Percentiles rank a stretch among this genome's conserved stretches.
These are phyloP conservation scores for Cataglyphis rosenhaueri DNA, from an alignment of 2,888 invertebrate genomes.

Conservation along the genomic window DNA sequence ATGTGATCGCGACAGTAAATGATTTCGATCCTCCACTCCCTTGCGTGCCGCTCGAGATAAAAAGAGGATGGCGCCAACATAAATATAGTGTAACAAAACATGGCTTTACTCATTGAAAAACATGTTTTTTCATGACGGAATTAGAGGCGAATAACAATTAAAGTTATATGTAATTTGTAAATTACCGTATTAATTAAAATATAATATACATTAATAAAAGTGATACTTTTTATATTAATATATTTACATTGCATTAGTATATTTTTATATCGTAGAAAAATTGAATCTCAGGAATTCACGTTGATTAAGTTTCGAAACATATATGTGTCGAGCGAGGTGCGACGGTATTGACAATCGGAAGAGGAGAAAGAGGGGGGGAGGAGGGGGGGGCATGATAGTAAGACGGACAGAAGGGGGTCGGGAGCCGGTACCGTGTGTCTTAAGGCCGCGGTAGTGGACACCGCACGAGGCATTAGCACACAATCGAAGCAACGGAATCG, in stretches of 20 bases:
- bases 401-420: slow-evolving; percentile 30
- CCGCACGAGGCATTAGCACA: slow-evolving; percentile 83
- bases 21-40: slow-evolving; percentile 47
- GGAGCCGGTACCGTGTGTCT: slow-evolving; percentile 51
- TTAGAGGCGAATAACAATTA: background rate
- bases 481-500: slow-evolving; percentile 83
- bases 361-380: background rate
- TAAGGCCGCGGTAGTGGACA: slow-evolving; percentile 75
- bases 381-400: background rate
- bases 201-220: background rate
- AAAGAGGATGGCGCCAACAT: background rate
- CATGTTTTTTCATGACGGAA: background rate
- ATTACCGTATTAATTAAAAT: background rate
- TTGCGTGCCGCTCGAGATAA: slow-evolving; percentile 19
- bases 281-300: background rate
- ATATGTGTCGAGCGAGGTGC: slow-evolving; percentile 25
- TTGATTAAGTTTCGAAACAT: slow-evolving; percentile 2
- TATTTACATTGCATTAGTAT: no score
- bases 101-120: background rate
- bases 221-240: background rate
- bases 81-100: background rate
- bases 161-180: background rate
- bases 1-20: slow-evolving; percentile 54
- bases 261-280: background rate
- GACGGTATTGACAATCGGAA: slow-evolving; percentile 15